phyloP scores from a whole-genome alignment of 2,113 vertebrate genomes.

The Cervus canadensis region DNA sequence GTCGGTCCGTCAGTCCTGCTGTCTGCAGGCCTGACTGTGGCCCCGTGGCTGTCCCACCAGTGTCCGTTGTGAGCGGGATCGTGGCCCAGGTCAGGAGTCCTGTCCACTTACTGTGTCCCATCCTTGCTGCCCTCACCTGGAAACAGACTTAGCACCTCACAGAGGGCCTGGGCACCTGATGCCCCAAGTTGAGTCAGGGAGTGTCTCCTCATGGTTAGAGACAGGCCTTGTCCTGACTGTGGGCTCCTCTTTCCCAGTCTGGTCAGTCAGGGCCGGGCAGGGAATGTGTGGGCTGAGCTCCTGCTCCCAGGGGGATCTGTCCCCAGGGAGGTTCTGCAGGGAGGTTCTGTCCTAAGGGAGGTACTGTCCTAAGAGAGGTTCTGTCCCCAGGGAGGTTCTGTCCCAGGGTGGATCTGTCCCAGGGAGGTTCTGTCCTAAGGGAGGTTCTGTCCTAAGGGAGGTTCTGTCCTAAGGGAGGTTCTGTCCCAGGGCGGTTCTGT shows the following conservation, averaged over 20 bases:
- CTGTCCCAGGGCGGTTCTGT: too few relatives aligned
- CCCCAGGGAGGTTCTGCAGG: not conserved
- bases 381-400: too few relatives aligned
- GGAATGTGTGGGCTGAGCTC: not conserved
- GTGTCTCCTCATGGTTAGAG: not conserved
- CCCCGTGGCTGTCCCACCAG: too few relatives aligned
- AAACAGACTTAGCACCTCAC: not conserved
- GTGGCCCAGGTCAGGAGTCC: rapidly evolving
- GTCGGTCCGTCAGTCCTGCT: rapidly evolving
- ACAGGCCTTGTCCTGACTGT: not conserved
- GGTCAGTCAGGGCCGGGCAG: not conserved
- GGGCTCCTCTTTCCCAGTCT: not conserved
- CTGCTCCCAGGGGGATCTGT: not conserved
- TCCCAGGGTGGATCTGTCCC: too few relatives aligned
- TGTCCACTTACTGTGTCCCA: not conserved
- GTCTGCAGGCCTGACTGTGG: not conserved
- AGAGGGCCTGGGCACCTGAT: not conserved
- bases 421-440: too few relatives aligned
- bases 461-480: too few relatives aligned
- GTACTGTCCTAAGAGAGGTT: too few relatives aligned
- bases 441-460: too few relatives aligned
- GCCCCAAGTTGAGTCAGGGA: not conserved
- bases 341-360: too few relatives aligned
- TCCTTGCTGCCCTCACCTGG: not conserved
- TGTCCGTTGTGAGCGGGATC: not conserved